Percentiles rank a stretch among this genome's conserved stretches.
phyloP scores from a whole-genome alignment of 2,797 vertebrate genomes.

The Prunella strophiata region DNA sequence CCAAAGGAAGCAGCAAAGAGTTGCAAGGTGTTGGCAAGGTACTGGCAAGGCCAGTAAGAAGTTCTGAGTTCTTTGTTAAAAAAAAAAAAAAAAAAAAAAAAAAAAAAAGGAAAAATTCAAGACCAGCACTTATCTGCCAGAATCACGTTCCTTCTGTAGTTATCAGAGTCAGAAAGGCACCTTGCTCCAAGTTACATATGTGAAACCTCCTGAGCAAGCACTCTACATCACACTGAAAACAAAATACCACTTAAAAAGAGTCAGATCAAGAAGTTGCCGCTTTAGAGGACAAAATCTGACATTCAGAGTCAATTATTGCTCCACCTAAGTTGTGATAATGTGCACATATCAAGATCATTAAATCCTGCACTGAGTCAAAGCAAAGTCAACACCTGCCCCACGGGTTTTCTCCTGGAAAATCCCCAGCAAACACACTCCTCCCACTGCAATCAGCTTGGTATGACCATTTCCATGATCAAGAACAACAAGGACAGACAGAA shows the following conservation, averaged over 20 bases:
- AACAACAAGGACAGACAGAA: background rate
- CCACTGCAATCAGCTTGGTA: background rate
- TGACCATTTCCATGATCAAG: background rate
- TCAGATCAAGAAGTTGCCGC: background rate
- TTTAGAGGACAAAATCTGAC: constrained; percentile 53
- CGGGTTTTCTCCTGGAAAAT: constrained; percentile 18
- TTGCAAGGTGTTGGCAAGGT: background rate
- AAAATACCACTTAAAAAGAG: background rate
- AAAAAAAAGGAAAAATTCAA: background rate
- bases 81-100: background rate
- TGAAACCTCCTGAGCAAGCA: constrained; percentile 26
- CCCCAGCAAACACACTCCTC: background rate
- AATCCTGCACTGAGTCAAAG: background rate
- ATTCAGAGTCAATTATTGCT: constrained; percentile 32
- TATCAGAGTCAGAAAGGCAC: constrained; percentile 60
- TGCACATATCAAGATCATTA: background rate
- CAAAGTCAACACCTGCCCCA: constrained; percentile 15
- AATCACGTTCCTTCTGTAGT: background rate
- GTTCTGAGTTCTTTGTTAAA: background rate
- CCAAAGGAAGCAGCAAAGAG: background rate
- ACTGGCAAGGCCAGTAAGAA: background rate
- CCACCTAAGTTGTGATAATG: background rate
- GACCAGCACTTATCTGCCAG: constrained; percentile 19
- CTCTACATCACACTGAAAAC: background rate
- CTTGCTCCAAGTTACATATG: background rate